Conservation (phyloP, 2,113 vertebrate genomes). For the Rhizomys pruinosus region DNA sequence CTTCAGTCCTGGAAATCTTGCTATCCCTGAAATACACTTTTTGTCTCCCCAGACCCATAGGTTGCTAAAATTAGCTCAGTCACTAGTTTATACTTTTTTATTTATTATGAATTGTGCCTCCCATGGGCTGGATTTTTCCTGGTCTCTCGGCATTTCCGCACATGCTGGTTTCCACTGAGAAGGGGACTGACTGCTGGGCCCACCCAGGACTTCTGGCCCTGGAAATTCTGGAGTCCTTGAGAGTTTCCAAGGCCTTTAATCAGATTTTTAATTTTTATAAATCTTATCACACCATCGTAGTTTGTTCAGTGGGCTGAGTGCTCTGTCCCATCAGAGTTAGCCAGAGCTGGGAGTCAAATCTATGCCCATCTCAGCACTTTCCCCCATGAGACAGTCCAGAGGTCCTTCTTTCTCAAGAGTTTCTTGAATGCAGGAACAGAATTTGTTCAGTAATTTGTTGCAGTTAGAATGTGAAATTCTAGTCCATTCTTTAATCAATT, state of each 20-base stretch:
- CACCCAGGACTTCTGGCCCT: not conserved
- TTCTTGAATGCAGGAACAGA: not conserved
- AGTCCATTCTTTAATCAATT: constrained; percentile 5
- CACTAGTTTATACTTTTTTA: not conserved
- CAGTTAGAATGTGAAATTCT: constrained; percentile 7
- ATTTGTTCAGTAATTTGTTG: not conserved
- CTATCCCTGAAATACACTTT: not conserved
- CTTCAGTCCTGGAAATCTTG: not conserved
- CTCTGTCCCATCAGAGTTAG: not conserved
- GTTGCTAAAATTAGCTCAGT: not conserved
- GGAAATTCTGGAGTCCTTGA: not conserved
- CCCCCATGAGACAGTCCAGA: not conserved
- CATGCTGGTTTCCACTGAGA: not conserved
- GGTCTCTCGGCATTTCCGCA: not conserved
- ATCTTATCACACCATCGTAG: not conserved
- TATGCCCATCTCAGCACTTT: not conserved
- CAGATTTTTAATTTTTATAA: not conserved
- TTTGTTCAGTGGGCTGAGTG: not conserved
- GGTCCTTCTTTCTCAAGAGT: not conserved
- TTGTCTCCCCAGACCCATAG: not conserved
- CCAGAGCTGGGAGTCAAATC: not conserved
- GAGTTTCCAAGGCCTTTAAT: not conserved
- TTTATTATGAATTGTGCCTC: not conserved
- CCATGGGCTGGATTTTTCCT: not conserved
- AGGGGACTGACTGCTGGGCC: not conserved